Evolutionary conservation across 2,113 vertebrate species (phyloP).

Genomic region (Herpetotheres cachinnans): DNA sequence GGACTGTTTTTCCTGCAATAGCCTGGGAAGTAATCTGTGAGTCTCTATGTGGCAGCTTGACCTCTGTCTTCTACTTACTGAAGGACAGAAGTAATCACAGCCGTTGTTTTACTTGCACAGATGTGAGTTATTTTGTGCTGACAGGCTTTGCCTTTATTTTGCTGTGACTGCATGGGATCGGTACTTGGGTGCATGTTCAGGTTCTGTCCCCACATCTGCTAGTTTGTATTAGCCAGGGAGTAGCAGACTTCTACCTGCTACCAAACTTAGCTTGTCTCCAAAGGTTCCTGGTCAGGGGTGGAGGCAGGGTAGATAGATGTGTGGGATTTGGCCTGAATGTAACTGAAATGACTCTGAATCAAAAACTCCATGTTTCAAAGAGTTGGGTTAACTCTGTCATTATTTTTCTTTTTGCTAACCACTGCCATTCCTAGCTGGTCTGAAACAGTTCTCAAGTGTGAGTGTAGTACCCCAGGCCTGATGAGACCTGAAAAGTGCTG

Average conservation of each 20-base stretch:
- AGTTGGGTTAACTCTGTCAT: neutral
- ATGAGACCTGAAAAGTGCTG: neutral
- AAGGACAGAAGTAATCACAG: neutral
- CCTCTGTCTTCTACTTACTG: neutral
- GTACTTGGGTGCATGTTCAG: neutral
- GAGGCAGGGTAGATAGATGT: neutral
- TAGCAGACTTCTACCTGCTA: neutral
- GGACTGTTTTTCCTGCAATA: fast-evolving
- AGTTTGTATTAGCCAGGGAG: neutral
- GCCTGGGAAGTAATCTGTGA: neutral
- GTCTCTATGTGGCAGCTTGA: neutral
- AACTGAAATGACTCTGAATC: neutral
- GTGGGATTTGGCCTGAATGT: neutral
- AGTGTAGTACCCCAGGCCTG: neutral
- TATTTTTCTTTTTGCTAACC: neutral
- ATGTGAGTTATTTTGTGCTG: neutral
- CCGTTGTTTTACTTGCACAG: neutral
- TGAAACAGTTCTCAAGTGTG: neutral
- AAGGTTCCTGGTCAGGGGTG: neutral
- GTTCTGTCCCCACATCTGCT: neutral
- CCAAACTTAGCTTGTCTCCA: neutral
- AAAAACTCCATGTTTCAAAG: neutral
- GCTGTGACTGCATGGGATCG: neutral
- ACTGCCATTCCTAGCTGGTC: neutral
- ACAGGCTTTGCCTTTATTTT: neutral